Evolutionary conservation across 1,140 invertebrate genomes (phyloP), one percentile per base, ranked within the genome.

Genomic region (Calliopsis andreniformis): DNA sequence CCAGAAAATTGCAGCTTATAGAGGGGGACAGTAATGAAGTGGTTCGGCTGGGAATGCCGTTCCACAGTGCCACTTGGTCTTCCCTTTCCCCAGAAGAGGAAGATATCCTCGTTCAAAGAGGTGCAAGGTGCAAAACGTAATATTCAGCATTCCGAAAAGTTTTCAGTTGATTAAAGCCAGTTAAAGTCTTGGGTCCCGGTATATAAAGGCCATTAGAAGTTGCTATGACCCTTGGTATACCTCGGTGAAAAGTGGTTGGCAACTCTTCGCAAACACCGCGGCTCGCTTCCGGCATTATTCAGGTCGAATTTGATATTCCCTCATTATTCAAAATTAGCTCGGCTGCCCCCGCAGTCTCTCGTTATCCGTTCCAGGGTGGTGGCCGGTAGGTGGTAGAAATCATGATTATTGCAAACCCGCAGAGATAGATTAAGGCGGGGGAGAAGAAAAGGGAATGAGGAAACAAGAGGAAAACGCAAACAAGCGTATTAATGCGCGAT

Each of bases 131-230:
- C 45, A 49, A 55, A 75, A 73, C 62, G 76, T 73, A 75, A 78
- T 73, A 83, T 83, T 84, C 69, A 62, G 62, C 81, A 85, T 86
- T 86, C 70, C 79, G 62, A 71, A 69, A 86, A 86, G 81, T 86
- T 86, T 67, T 69, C 86, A 76, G 64, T 81, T 85, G 83, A 87
- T 86, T 86, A 86, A 83, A 85, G 85, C 69, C 83, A 83, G 80
- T 86, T 86, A 85, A 85, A 78, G 76, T 76, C 39, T 70, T 63
- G 35, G n/a, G 39, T 35, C 28, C 43, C 53, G 20, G 42, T 51
- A 42, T 63, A 59, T 76, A 59, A 80, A 80, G 59, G 62, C 43
- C 45, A 68, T 66, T 78, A 70, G 72, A 85, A 78, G 80, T 82
- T 84, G 79, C 55, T 10, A 55, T 64, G 51, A 63, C 16, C 30